Conservation (phyloP, 2,797 vertebrate genomes). For the Iguana delicatissima region DNA sequence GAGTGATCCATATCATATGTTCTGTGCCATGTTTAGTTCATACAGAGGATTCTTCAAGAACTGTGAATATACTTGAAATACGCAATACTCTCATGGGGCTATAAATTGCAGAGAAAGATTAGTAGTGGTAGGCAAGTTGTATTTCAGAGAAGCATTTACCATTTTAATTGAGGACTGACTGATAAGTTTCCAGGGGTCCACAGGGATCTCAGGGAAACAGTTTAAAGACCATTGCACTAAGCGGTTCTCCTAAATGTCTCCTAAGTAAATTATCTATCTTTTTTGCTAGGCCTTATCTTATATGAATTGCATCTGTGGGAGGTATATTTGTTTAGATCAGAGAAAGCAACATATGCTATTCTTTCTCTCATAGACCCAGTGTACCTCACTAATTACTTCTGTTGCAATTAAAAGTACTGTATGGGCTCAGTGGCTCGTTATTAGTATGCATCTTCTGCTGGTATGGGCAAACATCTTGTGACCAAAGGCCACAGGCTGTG, state of each 20-base stretch:
- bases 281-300: background rate
- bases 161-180: background rate
- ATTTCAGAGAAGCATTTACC: background rate
- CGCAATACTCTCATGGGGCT: background rate
- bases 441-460: background rate
- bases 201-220: too few species aligned
- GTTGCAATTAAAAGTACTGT: background rate
- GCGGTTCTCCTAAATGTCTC: background rate
- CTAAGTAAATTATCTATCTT: background rate
- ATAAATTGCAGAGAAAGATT: background rate
- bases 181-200: background rate
- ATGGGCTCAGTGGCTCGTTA: background rate
- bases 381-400: background rate
- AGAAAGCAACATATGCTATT: background rate
- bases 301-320: background rate
- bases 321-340: background rate
- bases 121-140: background rate
- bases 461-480: background rate
- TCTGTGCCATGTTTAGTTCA: background rate
- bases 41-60: background rate
- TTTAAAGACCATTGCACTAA: background rate
- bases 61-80: background rate
- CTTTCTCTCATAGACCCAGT: background rate
- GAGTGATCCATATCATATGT: background rate
- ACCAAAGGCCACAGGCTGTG: background rate